Percentiles rank a stretch among this genome's conserved stretches.
Evolutionary conservation across 2,888 invertebrate genomes (phyloP).

Genomic region (Eulithis prunata): DNA sequence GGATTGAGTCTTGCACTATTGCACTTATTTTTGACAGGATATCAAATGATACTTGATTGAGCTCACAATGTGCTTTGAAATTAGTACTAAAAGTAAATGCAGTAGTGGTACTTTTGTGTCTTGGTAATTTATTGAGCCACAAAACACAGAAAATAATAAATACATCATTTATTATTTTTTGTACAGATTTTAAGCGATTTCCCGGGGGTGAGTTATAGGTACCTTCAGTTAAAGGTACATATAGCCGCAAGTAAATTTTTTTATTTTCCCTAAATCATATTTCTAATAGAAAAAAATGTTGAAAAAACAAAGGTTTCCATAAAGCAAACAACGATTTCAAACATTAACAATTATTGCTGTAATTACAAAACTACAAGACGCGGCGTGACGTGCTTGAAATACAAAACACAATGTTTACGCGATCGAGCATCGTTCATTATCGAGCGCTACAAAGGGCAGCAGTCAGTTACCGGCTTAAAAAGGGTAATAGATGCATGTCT

Average conservation of each 20-base stretch:
- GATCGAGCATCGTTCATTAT: conserved; percentile 55
- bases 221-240: too few relatives aligned
- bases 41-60: conserved; percentile 74
- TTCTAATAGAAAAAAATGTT: background rate
- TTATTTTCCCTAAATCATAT: too few relatives aligned
- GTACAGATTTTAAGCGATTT: too few relatives aligned
- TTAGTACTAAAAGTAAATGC: background rate
- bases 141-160: background rate
- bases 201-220: too few relatives aligned
- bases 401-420: conserved; percentile 44
- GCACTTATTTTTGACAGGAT: conserved; percentile 77
- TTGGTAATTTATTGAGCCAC: background rate
- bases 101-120: too few relatives aligned
- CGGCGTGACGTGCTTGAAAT: conserved; percentile 40
- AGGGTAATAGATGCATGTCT: conserved; percentile 81
- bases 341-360: conserved; percentile 42
- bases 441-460: conserved; percentile 65
- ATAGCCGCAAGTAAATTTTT: too few relatives aligned
- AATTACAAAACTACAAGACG: conserved; percentile 44
- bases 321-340: conserved; percentile 26
- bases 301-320: background rate
- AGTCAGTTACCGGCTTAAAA: conserved; percentile 67
- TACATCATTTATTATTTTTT: too few relatives aligned
- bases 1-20: conserved; percentile 49
- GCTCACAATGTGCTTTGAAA: conserved; percentile 47